Evolutionary conservation across 64 coral and sea anemone genomes (phyloP).

Genomic region (Dendronephthya gigantea): DNA sequence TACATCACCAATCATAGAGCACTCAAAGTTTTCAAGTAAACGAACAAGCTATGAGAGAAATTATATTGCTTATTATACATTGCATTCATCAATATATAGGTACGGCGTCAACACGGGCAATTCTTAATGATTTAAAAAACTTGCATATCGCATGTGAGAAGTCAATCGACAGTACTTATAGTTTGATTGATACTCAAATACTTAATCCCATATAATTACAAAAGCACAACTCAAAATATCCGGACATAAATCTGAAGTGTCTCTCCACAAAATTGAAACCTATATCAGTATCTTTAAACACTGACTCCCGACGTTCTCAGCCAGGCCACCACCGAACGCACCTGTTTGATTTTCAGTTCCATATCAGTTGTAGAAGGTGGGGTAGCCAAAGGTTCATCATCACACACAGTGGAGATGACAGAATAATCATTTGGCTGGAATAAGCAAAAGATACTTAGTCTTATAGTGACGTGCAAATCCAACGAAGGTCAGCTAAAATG

Average conservation of each 20-base stretch:
- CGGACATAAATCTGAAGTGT: too few relatives aligned
- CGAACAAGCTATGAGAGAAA: slow-evolving; percentile 44
- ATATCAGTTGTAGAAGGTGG: slow-evolving; percentile 84
- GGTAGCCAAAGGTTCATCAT: slow-evolving; percentile 78
- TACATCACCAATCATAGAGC: slow-evolving; percentile 86
- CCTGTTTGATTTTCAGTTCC: slow-evolving; percentile 96
- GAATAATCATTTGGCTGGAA: slow-evolving; percentile 78
- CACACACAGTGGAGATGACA: slow-evolving; percentile 55
- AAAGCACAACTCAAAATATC: too few relatives aligned
- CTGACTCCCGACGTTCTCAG: not conserved
- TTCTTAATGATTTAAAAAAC: too few relatives aligned
- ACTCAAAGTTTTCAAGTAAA: slow-evolving; percentile 83
- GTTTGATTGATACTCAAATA: too few relatives aligned
- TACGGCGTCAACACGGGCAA: too few relatives aligned
- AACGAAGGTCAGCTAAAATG: too few relatives aligned
- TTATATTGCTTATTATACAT: too few relatives aligned
- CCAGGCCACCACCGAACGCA: not conserved
- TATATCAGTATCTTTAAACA: too few relatives aligned
- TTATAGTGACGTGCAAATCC: too few relatives aligned
- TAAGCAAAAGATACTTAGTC: not conserved
- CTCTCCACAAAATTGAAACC: too few relatives aligned
- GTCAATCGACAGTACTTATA: not conserved
- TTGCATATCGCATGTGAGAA: not conserved
- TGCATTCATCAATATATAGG: too few relatives aligned
- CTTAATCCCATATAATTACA: too few relatives aligned